phyloP scores from a whole-genome alignment of 2,888 invertebrate species.

The Philereme transversata region DNA sequence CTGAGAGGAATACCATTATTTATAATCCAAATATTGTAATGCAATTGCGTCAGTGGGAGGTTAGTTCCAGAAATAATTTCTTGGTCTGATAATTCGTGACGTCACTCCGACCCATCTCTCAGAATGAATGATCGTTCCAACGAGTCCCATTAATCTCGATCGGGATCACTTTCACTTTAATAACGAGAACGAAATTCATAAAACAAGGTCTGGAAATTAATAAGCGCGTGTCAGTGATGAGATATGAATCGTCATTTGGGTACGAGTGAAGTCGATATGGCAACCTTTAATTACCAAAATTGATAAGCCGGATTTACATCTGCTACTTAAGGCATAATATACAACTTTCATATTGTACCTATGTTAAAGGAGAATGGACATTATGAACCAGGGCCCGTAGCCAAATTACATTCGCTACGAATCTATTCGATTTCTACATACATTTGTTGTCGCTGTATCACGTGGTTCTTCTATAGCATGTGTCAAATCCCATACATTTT shows the following conservation, averaged over 20 bases:
- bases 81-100: constrained; percentile 43
- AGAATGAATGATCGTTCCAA: constrained; percentile 54
- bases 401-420: too few relatives aligned
- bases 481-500: too few relatives aligned
- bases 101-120: constrained; percentile 58
- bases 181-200: constrained; percentile 42
- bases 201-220: constrained; percentile 34
- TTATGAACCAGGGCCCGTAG: too few relatives aligned
- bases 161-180: constrained; percentile 67
- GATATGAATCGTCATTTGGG: constrained; percentile 28
- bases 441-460: too few relatives aligned
- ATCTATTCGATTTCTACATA: too few relatives aligned
- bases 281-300: constrained; percentile 19
- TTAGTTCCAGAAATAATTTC: constrained; percentile 47
- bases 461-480: too few relatives aligned
- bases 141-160: constrained; percentile 59
- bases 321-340: too few relatives aligned
- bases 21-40: constrained; percentile 60
- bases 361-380: too few relatives aligned
- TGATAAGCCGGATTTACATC: constrained; percentile 3
- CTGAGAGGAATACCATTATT: constrained; percentile 49
- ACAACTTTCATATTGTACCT: too few relatives aligned
- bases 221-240: constrained; percentile 32
- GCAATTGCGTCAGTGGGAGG: constrained; percentile 55
- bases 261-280: constrained; percentile 9